Evolutionary conservation across 2,797 vertebrate species (phyloP), one percentile per base, ranked within the genome.

Genomic region (Brachyrhaphis roseni): DNA sequence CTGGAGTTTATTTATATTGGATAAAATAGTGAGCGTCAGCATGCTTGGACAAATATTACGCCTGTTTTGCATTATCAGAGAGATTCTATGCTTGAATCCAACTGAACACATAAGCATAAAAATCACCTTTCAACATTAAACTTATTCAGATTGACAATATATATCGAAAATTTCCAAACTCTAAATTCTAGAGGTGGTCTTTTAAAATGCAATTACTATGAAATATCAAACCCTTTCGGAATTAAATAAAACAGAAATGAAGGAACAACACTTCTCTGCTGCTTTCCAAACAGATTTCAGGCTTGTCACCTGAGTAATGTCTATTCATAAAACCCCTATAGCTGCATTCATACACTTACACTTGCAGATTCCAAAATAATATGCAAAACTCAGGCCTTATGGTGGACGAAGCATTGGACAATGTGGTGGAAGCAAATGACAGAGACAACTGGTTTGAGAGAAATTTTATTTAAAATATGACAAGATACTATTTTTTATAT

Each of bases 1-100:
- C 68, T 71, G 41, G 41, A 71, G 12, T 28, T 45, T 45, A 46
- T 71, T 46, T 71, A 28, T 71, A n/a, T 71, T 71, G 43, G 43
- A 70, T 51, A 23, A 49, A 51, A 23, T 51, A 11, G 18, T 36
- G 28, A 51, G 23, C 26, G 20, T 74, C 49, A 74, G 72, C 34
- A 53, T 74, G 49, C 26, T 36, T 36, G 23, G 20, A 53, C 68
- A 74, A 55, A 74, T 55, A 39, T 12, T 26, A 34, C 16, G 41
- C 4, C 43, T 71, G 20, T 71, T 41, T 36, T 41, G 26, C 3
- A 55, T 53, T 36, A 46, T 26, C 28, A 66, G 20, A 66, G 45
- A 62, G 43, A 62, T 39, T 34, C 36, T 64, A 23, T 26, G 16
- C 31, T 64, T 23, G 31, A 66, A 31, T 64, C 46, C 18, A 64